Conservation (phyloP, 1,140 invertebrate species). For the Pseudomyrmex dendroicus region DNA sequence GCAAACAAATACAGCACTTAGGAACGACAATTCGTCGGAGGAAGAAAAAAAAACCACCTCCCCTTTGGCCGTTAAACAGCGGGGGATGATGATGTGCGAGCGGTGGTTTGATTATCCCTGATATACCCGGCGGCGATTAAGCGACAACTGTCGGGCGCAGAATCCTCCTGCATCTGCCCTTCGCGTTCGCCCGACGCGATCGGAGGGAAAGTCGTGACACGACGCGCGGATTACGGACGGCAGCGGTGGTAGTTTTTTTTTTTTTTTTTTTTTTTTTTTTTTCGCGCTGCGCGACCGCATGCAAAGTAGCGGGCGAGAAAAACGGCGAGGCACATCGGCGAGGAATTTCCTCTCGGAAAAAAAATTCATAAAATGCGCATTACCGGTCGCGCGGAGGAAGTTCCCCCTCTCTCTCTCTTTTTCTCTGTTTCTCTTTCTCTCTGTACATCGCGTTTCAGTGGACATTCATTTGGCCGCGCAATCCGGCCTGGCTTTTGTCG, state of each 20-base stretch:
- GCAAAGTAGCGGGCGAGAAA: not conserved
- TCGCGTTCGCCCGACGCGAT: not conserved
- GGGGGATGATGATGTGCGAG: not conserved
- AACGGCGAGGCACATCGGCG: not conserved
- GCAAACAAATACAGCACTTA: conserved; percentile 37
- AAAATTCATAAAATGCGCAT: conserved; percentile 15
- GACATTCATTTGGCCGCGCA: conserved; percentile 38
- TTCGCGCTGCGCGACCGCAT: too few species aligned
- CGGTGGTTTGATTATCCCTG: conserved; percentile 17
- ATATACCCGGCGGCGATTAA: conserved; percentile 61
- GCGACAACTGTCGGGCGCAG: conserved; percentile 69
- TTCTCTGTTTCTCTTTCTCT: too few species aligned
- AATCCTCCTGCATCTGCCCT: conserved; percentile 46
- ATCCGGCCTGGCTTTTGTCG: conserved; percentile 47
- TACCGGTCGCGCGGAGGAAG: not conserved
- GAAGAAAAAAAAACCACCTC: conserved; percentile 9
- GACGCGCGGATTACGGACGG: too few species aligned
- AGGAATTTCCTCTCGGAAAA: not conserved
- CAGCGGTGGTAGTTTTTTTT: too few species aligned
- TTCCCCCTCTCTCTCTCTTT: not conserved
- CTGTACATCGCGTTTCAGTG: conserved; percentile 6
- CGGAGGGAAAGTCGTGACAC: too few species aligned
- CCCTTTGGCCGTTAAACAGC: not conserved
- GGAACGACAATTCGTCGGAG: not conserved
- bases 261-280: too few species aligned